Conservation (phyloP, 2,888 invertebrate genomes). For the Pseudanteris insignis region DNA sequence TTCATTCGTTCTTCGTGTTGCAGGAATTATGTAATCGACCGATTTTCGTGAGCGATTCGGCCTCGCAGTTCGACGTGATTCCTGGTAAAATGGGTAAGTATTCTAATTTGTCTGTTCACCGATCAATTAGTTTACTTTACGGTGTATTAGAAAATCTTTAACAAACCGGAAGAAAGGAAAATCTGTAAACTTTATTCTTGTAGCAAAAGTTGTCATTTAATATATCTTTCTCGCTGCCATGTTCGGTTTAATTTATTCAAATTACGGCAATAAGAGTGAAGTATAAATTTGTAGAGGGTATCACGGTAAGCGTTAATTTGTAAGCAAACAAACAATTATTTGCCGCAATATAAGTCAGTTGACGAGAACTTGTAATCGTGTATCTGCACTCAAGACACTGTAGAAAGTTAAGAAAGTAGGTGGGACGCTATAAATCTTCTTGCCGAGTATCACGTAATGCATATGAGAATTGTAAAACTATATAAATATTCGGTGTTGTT, state of each 20-base stretch:
- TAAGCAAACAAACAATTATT: constrained; percentile 8
- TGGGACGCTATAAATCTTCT: constrained; percentile 34
- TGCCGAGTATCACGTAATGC: constrained; percentile 36
- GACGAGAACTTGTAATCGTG: constrained; percentile 19
- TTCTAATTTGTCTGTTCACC: constrained; percentile 1
- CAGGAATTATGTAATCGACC: constrained; percentile 82
- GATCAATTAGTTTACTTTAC: background rate
- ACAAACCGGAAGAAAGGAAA: too few species aligned
- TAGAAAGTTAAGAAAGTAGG: constrained; percentile 46
- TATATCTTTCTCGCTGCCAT: too few species aligned
- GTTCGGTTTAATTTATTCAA: too few species aligned
- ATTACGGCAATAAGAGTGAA: too few species aligned
- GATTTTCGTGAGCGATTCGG: constrained; percentile 81
- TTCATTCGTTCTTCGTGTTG: constrained; percentile 60
- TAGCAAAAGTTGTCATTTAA: too few species aligned
- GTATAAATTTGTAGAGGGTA: too few species aligned
- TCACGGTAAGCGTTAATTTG: constrained; percentile 8
- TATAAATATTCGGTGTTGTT: constrained; percentile 5
- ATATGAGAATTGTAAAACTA: constrained; percentile 18
- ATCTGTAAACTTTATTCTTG: too few species aligned
- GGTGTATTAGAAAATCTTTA: too few species aligned
- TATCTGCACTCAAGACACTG: constrained; percentile 22
- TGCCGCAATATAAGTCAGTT: constrained; percentile 2
- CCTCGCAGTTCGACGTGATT: constrained; percentile 83
- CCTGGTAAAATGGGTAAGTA: constrained; percentile 88